A percentile compares a stretch with the other conserved stretches of the same genome.
These are phyloP conservation scores for Troides aeacus DNA, from an alignment of 2,888 invertebrate genomes.

Conservation along the genomic window DNA sequence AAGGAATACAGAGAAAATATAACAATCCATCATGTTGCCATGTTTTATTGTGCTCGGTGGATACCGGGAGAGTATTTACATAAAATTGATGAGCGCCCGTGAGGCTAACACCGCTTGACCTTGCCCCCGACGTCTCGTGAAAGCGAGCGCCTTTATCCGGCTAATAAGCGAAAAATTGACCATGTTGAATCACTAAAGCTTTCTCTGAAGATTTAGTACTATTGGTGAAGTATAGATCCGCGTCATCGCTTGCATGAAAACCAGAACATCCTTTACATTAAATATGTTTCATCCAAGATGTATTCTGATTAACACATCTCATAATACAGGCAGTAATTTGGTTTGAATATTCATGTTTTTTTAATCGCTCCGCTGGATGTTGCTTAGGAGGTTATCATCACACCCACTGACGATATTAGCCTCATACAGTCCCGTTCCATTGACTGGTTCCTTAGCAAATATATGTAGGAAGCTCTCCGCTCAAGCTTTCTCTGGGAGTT, in stretches of 20 bases:
- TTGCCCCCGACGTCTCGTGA: slow-evolving; percentile 55
- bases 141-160: slow-evolving; percentile 46
- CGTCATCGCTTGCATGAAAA: neutral
- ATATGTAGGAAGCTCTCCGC: too few species aligned
- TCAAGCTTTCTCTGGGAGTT: too few species aligned
- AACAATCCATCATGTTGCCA: slow-evolving; percentile 66
- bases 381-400: too few species aligned
- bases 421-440: too few species aligned
- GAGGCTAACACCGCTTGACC: slow-evolving; percentile 63
- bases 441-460: too few species aligned
- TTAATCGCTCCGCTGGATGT: too few species aligned
- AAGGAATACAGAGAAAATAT: slow-evolving; percentile 47
- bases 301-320: too few species aligned
- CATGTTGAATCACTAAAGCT: slow-evolving; percentile 12
- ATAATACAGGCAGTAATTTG: too few species aligned
- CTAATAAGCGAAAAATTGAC: slow-evolving; percentile 64
- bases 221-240: slow-evolving; percentile 3
- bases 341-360: too few species aligned
- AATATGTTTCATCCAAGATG: too few species aligned
- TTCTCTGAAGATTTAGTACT: slow-evolving; percentile 18
- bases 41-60: slow-evolving; percentile 63
- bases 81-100: slow-evolving; percentile 68
- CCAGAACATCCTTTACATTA: neutral
- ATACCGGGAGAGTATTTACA: slow-evolving; percentile 72
- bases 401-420: too few species aligned